Conservation (phyloP, 2,113 vertebrate species). For the Colaptes auratus region DNA sequence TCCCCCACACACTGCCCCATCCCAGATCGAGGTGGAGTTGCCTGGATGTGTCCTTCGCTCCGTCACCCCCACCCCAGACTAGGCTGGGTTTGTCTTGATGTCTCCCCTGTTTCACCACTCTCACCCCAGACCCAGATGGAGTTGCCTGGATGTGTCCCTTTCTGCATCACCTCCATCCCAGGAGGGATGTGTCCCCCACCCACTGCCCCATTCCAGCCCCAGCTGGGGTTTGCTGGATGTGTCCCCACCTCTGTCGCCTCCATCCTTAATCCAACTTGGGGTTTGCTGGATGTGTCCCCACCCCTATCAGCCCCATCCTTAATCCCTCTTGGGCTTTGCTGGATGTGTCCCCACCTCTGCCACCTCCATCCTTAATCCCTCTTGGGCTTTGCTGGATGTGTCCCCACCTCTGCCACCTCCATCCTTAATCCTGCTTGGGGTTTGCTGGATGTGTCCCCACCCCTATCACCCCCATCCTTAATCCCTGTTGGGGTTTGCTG, state of each 20-base stretch:
- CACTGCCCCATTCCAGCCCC: not conserved
- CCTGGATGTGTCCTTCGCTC: not conserved
- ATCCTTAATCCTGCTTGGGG: not conserved
- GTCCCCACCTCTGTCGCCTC: not conserved
- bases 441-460: too few relatives aligned
- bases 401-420: not conserved
- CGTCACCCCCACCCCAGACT: not conserved
- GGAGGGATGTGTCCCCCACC: not conserved
- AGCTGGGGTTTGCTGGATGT: not conserved
- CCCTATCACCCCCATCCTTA: too few relatives aligned
- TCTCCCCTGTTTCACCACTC: not conserved
- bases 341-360: not conserved
- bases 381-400: not conserved
- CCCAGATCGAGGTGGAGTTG: not conserved
- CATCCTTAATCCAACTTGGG: not conserved
- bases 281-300: not conserved
- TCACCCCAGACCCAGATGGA: not conserved
- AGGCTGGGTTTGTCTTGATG: not conserved
- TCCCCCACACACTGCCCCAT: not conserved
- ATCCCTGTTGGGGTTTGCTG: not conserved
- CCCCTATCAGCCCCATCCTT: not conserved
- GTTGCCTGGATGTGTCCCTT: not conserved
- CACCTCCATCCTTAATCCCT: not conserved
- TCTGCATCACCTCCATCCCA: not conserved
- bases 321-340: not conserved